phyloP scores from a whole-genome alignment of 1,140 invertebrate genomes.

The Drosophila kohkoa region DNA sequence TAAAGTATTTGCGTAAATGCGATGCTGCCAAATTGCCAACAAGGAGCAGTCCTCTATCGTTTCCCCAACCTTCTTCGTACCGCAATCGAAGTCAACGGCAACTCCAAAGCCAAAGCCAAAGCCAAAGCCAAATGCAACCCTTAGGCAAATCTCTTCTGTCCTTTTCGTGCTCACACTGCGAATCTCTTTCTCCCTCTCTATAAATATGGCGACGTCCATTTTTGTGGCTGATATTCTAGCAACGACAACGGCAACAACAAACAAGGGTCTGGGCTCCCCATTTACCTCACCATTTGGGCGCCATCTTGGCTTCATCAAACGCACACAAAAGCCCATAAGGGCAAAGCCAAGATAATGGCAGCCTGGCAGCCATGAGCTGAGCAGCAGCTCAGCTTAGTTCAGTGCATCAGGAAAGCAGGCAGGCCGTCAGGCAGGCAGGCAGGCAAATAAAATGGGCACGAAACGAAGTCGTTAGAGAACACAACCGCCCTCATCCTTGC shows the following conservation, averaged over 20 bases:
- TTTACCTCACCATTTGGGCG: conserved; percentile 68
- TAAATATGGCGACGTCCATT: conserved; percentile 81
- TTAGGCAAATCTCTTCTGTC: conserved; percentile 42
- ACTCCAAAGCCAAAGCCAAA: conserved; percentile 32
- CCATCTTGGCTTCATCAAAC: conserved; percentile 83
- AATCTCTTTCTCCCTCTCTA: conserved; percentile 39
- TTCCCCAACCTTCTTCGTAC: not conserved
- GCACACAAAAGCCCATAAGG: conserved; percentile 82
- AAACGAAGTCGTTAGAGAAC: conserved; percentile 76
- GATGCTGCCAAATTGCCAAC: conserved; percentile 34
- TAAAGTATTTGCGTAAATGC: conserved; percentile 27
- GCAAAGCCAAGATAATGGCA: conserved; percentile 82
- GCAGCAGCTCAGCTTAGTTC: conserved; percentile 47
- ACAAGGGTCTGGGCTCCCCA: conserved; percentile 49
- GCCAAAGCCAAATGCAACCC: conserved; percentile 42
- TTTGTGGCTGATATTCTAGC: conserved; percentile 81
- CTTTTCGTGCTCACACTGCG: conserved; percentile 32
- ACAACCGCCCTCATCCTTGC: conserved; percentile 29
- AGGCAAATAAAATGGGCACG: conserved; percentile 78
- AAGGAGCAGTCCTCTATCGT: not conserved
- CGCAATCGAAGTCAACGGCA: conserved; percentile 16
- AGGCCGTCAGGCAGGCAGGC: conserved; percentile 12
- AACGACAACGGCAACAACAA: conserved; percentile 54
- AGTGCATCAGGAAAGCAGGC: conserved; percentile 45
- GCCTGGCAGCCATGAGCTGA: conserved; percentile 33